Conservation (phyloP, 2,888 invertebrate genomes). For the Ormyrus thymus region DNA sequence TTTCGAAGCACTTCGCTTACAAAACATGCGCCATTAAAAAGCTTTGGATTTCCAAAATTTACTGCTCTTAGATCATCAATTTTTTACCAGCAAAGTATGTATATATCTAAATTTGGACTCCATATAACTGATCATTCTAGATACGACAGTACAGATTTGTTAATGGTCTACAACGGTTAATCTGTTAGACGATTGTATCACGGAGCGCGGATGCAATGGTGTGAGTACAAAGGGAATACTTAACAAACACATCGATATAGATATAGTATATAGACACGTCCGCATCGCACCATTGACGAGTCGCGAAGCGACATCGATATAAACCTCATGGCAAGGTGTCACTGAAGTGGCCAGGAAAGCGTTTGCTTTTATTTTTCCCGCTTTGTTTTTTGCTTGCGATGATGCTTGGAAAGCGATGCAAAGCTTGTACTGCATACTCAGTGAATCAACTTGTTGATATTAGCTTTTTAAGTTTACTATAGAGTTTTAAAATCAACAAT, state of each 20-base stretch:
- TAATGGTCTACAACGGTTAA: constrained; percentile 21
- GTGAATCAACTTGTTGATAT: no score
- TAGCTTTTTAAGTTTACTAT: no score
- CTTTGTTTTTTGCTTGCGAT: neutral
- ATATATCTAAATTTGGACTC: no score
- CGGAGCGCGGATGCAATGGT: constrained; percentile 18
- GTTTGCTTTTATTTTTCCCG: neutral
- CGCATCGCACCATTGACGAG: constrained; percentile 72
- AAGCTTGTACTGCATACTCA: constrained; percentile 9
- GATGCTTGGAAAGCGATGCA: constrained; percentile 29
- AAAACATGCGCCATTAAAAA: no score
- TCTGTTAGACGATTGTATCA: neutral
- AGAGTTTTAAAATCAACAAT: no score
- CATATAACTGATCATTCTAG: no score
- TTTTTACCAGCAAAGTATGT: no score
- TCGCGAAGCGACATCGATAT: constrained; percentile 55
- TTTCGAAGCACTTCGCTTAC: no score
- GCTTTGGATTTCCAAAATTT: no score
- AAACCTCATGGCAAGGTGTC: constrained; percentile 49
- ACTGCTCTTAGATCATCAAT: neutral
- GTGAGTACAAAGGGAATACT: constrained; percentile 10
- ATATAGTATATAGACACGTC: constrained; percentile 59
- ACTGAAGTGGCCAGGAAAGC: constrained; percentile 31
- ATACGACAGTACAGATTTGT: neutral
- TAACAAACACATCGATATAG: constrained; percentile 39